Conservation (phyloP, 2,113 vertebrate species). For the Reinhardtius hippoglossoides region DNA sequence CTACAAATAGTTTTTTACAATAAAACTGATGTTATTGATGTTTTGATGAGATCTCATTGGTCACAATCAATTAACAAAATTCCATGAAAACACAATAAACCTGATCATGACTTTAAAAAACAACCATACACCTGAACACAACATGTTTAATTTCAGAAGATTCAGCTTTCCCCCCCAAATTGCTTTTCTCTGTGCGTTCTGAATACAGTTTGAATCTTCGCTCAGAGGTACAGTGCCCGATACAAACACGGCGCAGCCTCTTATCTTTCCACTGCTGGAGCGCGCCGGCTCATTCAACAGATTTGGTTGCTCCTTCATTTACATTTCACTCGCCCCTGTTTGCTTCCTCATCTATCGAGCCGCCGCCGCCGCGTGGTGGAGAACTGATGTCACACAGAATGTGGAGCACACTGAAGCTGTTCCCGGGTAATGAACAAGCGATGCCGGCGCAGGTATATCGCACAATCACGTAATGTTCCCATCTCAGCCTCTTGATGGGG, state of each 20-base stretch:
- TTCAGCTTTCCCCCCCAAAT: not conserved
- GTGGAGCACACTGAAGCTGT: slow-evolving; percentile 49
- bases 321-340: slow-evolving; percentile 62
- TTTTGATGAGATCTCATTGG: no score
- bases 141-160: slow-evolving; percentile 24
- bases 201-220: slow-evolving; percentile 42
- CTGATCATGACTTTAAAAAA: slow-evolving; percentile 15
- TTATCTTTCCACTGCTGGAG: slow-evolving; percentile 59
- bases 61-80: no score
- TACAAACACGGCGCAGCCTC: slow-evolving; percentile 32
- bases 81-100: slow-evolving; percentile 22
- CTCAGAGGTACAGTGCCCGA: slow-evolving; percentile 24
- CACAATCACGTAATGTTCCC: slow-evolving; percentile 44
- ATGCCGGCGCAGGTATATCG: slow-evolving; percentile 43
- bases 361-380: slow-evolving; percentile 28
- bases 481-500: slow-evolving; percentile 54
- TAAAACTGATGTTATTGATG: no score
- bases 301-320: slow-evolving; percentile 74
- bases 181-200: slow-evolving; percentile 14
- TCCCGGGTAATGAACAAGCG: slow-evolving; percentile 57
- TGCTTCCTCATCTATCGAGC: slow-evolving; percentile 58
- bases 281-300: slow-evolving; percentile 66
- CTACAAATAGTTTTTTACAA: no score
- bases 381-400: slow-evolving; percentile 47
- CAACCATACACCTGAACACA: not conserved